Percentiles rank a stretch among this genome's conserved stretches.
These are phyloP conservation scores for Pemphigus obesinymphae DNA, from an alignment of 1,140 invertebrate species.

Conservation along the genomic window DNA sequence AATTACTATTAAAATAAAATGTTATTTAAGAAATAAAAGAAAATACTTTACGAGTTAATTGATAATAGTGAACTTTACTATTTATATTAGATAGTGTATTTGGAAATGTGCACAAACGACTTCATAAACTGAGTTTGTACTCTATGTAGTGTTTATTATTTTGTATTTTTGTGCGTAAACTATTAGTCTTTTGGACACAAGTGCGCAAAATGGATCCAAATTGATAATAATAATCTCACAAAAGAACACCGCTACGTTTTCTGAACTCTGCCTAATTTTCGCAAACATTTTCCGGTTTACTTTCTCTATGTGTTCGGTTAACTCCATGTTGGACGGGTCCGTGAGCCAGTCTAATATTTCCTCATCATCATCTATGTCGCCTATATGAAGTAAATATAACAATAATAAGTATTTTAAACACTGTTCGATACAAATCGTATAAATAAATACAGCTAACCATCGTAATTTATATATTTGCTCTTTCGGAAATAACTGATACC, in stretches of 20 bases:
- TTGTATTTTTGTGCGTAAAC: too few species aligned
- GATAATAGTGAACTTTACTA: too few species aligned
- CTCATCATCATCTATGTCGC: constrained; percentile 86
- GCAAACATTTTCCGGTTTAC: constrained; percentile 92
- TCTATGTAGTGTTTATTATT: too few species aligned
- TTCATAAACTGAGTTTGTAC: too few species aligned
- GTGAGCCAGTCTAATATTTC: constrained; percentile 91
- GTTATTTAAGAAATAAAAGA: too few species aligned
- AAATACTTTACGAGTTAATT: too few species aligned
- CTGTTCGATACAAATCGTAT: neutral
- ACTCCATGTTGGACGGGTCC: constrained; percentile 89
- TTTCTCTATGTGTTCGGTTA: constrained; percentile 87
- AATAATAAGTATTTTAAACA: too few species aligned
- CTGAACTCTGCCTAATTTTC: constrained; percentile 81
- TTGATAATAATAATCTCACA: constrained; percentile 61
- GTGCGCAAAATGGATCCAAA: too few species aligned
- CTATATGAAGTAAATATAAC: constrained; percentile 47
- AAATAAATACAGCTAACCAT: constrained; percentile 56
- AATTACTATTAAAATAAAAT: too few species aligned
- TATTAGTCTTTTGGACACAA: too few species aligned
- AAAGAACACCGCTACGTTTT: constrained; percentile 92
- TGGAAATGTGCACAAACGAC: too few species aligned
- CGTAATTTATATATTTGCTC: constrained; percentile 84
- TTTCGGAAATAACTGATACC: constrained; percentile 88
- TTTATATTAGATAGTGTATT: too few species aligned